phyloP scores from a whole-genome alignment of 1,140 invertebrate genomes.

The Pseudomyrmex flavicornis region DNA sequence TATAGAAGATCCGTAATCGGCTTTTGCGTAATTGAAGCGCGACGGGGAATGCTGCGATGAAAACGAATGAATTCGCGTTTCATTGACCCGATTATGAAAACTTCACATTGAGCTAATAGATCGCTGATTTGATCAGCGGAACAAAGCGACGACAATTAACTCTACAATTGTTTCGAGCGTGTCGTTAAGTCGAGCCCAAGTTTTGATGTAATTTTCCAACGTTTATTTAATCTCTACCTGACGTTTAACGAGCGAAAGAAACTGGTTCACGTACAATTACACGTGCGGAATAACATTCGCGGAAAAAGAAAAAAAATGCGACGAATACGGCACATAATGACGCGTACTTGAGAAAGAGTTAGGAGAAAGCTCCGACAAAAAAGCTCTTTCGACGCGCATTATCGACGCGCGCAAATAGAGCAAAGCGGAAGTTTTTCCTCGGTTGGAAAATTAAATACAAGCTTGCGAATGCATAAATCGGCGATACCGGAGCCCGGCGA shows the following conservation, averaged over 20 bases:
- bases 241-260: background rate
- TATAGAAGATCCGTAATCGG: background rate
- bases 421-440: background rate
- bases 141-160: slow-evolving; percentile 1
- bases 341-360: background rate
- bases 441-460: slow-evolving; percentile 30
- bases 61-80: slow-evolving; percentile 1
- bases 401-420: background rate
- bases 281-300: background rate
- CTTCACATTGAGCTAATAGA: background rate
- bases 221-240: background rate
- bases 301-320: background rate
- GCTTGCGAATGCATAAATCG: slow-evolving; percentile 40
- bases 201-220: background rate
- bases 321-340: background rate
- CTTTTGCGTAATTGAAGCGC: slow-evolving; percentile 9
- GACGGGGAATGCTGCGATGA: background rate
- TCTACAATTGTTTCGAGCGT: background rate
- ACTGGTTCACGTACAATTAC: background rate
- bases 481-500: slow-evolving; percentile 14
- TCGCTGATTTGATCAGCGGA: background rate
- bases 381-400: background rate
- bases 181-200: background rate
- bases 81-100: background rate
- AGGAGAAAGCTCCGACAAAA: background rate